Conservation (phyloP, 2,888 invertebrate species). For the Lamellibrachia satsuma region DNA sequence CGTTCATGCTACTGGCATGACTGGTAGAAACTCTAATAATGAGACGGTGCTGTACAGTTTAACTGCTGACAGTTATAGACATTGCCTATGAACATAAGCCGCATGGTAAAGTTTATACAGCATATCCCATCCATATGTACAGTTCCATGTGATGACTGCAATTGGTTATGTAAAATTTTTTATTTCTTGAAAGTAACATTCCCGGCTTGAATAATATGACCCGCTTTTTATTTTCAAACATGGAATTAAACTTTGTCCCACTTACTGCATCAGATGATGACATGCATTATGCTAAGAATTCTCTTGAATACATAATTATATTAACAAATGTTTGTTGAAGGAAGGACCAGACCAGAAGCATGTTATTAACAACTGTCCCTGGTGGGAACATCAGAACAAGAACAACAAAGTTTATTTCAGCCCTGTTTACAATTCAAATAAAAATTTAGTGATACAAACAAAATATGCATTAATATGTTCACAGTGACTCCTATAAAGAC, state of each 20-base stretch:
- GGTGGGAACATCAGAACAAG: too few species aligned
- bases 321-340: neutral
- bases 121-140: neutral
- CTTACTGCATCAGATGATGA: neutral
- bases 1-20: neutral
- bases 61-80: neutral
- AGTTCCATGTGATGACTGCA: neutral
- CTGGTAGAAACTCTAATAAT: neutral
- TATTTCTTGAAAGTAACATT: too few species aligned
- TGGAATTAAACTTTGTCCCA: neutral
- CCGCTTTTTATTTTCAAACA: neutral
- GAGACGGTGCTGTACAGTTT: neutral
- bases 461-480: too few species aligned
- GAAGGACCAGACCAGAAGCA: neutral
- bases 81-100: neutral
- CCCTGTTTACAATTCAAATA: too few species aligned
- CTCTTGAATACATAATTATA: neutral
- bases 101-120: neutral
- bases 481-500: too few species aligned
- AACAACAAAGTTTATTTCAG: too few species aligned
- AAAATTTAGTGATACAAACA: too few species aligned
- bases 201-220: too few species aligned
- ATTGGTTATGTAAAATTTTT: too few species aligned
- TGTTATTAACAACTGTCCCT: too few species aligned
- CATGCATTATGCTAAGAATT: neutral